Evolutionary conservation across 2,888 invertebrate species (phyloP).

Genomic region (Pyrrhia umbra): DNA sequence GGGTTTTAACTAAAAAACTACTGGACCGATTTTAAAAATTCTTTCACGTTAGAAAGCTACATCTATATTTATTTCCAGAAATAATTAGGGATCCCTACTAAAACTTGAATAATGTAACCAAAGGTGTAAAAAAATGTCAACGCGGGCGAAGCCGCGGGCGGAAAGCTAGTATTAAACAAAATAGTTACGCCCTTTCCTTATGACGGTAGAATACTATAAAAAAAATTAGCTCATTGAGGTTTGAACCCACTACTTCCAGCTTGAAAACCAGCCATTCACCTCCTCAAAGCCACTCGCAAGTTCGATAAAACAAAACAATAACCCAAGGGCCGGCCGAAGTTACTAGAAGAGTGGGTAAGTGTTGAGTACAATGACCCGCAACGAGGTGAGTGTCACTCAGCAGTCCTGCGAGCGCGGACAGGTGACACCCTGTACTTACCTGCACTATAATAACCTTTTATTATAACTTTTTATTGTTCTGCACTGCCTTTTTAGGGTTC

Average conservation of each 20-base stretch:
- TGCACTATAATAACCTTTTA: background rate
- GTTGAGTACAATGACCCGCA: slow-evolving; percentile 26
- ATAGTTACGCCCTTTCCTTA: too few species aligned
- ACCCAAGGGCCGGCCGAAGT: slow-evolving; percentile 9
- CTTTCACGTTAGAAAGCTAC: too few species aligned
- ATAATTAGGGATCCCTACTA: too few species aligned
- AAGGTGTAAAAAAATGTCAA: too few species aligned
- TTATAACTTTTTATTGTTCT: slow-evolving; percentile 32
- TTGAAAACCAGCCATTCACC: background rate
- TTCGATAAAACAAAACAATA: slow-evolving; percentile 5
- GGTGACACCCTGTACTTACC: slow-evolving; percentile 10
- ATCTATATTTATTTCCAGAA: too few species aligned
- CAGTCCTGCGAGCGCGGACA: slow-evolving; percentile 35
- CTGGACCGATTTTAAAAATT: background rate
- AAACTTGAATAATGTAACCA: too few species aligned
- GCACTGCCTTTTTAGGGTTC: too few species aligned
- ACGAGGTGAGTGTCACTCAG: slow-evolving; percentile 49
- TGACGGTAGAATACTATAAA: too few species aligned
- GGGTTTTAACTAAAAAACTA: background rate
- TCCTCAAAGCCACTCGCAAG: background rate
- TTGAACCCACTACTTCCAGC: too few species aligned
- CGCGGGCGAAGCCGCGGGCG: too few species aligned
- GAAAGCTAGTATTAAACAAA: too few species aligned
- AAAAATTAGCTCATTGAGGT: too few species aligned
- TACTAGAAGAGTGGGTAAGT: slow-evolving; percentile 21